A percentile compares a stretch with the other conserved stretches of the same genome.
phyloP scores from a whole-genome alignment of 1,140 invertebrate genomes.

The Melipona quadrifasciata region DNA sequence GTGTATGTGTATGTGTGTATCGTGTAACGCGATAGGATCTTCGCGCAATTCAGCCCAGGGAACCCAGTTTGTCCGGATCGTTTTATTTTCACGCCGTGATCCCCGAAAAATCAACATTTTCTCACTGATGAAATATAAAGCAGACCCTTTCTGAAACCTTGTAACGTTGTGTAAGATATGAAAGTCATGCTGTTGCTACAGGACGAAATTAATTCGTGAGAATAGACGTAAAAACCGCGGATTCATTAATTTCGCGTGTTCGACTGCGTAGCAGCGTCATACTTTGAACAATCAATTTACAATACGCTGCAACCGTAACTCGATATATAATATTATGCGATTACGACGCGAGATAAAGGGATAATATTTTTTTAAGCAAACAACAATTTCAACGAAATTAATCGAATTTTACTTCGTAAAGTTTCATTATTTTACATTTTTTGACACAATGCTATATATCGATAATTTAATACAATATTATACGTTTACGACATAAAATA shows the following conservation, averaged over 20 bases:
- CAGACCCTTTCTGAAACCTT: neutral
- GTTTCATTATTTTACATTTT: too few species aligned
- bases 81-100: conserved; percentile 18
- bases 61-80: neutral
- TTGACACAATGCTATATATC: neutral
- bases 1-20: neutral
- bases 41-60: neutral
- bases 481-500: neutral
- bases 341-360: neutral
- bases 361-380: neutral
- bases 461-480: neutral
- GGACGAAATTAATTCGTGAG: conserved; percentile 18
- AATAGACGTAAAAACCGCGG: neutral
- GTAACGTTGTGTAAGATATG: neutral
- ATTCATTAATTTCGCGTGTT: neutral
- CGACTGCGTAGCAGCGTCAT: neutral
- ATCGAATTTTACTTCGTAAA: neutral
- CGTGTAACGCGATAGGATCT: neutral
- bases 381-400: neutral
- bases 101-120: conserved; percentile 24
- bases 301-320: neutral
- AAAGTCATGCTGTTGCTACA: conserved; percentile 2
- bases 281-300: neutral
- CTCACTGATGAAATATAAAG: conserved; percentile 8
- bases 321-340: neutral